Evolutionary conservation across 2,797 vertebrate genomes (phyloP).

Genomic region (Babyrousa celebensis): DNA sequence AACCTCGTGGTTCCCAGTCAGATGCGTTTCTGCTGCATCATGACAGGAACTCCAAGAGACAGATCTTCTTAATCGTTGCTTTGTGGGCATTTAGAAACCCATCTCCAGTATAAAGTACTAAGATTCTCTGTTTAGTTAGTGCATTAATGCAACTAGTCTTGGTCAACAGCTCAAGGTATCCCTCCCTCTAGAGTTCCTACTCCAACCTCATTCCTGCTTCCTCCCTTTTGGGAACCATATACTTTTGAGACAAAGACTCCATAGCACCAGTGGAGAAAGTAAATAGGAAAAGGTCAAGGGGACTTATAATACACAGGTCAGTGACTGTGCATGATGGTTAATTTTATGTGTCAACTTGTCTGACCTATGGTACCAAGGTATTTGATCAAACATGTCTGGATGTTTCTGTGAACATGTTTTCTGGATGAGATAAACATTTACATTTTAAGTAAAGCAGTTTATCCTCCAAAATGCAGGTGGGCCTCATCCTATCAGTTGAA

Average conservation of each 20-base stretch:
- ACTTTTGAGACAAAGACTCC: not conserved
- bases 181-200: not conserved
- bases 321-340: not conserved
- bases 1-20: no score
- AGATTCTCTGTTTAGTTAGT: not conserved
- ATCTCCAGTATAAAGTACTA: not conserved
- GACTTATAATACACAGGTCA: not conserved
- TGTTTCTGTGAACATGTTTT: not conserved
- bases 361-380: not conserved
- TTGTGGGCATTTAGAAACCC: not conserved
- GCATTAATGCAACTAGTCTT: not conserved
- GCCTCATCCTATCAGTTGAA: not conserved
- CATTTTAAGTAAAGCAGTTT: not conserved
- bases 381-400: not conserved
- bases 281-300: not conserved
- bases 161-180: not conserved
- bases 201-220: not conserved
- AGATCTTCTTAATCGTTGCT: not conserved
- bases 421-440: not conserved
- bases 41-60: not conserved
- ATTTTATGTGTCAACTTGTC: not conserved
- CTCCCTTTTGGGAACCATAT: not conserved
- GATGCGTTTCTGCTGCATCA: no score
- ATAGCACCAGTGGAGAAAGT: not conserved
- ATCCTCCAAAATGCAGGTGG: not conserved